phyloP scores from a whole-genome alignment of 2,797 vertebrate species.

The Spatula versicolor region DNA sequence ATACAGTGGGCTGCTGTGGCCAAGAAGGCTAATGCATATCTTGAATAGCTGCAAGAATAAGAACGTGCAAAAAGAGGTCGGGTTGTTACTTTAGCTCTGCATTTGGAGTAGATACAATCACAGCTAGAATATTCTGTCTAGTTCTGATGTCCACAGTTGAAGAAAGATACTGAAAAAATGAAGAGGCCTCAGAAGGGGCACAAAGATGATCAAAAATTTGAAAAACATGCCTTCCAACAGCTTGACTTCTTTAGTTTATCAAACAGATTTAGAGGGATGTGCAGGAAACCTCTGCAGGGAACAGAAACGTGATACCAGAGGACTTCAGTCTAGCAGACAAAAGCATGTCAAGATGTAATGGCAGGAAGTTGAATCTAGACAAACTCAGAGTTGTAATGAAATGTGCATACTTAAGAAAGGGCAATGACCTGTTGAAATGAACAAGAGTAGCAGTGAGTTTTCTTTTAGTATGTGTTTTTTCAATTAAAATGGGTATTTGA shows the following conservation, averaged over 20 bases:
- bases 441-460: not conserved
- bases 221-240: not conserved
- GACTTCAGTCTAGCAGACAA: constrained; percentile 32
- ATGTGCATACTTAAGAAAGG: constrained; percentile 6
- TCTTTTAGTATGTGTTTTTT: not conserved
- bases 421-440: not conserved
- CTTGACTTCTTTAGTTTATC: constrained; percentile 33
- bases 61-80: not conserved
- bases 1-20: not conserved
- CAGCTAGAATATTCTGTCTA: not conserved
- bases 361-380: constrained; percentile 41
- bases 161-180: not conserved
- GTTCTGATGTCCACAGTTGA: not conserved
- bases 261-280: not conserved
- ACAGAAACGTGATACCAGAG: constrained; percentile 13
- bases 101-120: not conserved
- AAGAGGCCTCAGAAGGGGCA: not conserved
- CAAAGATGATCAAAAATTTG: not conserved
- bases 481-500: not conserved
- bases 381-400: constrained; percentile 17
- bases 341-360: constrained; percentile 10
- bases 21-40: not conserved
- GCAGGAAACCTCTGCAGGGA: constrained; percentile 16
- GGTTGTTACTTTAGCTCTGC: not conserved
- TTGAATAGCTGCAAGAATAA: not conserved